These are phyloP conservation scores for Periophthalmus magnuspinnatus DNA, from an alignment of 2,797 vertebrate species.

Conservation along the genomic window DNA sequence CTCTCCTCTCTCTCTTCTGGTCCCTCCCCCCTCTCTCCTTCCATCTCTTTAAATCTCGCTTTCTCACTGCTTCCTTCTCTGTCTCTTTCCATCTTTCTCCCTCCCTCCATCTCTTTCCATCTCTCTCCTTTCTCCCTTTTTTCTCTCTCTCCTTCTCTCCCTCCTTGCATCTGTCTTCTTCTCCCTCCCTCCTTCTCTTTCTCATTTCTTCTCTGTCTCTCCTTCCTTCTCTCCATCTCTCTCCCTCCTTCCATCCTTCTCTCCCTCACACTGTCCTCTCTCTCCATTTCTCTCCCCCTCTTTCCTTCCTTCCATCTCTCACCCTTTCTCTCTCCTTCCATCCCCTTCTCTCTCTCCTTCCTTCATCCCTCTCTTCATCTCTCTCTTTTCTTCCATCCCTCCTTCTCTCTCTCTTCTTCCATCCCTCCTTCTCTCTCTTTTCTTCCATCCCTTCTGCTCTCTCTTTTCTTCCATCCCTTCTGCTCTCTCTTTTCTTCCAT, in stretches of 20 bases:
- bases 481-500: background rate
- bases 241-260: background rate
- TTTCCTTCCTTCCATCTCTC: too few relatives aligned
- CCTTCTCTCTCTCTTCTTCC: background rate
- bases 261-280: background rate
- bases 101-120: background rate
- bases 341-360: background rate
- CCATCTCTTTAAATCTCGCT: conserved; percentile 74
- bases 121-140: background rate
- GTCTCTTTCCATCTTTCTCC: conserved; percentile 57
- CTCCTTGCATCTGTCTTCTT: background rate
- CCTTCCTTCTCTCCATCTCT: background rate
- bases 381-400: too few relatives aligned
- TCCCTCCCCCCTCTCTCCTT: conserved; percentile 21
- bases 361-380: background rate
- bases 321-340: background rate
- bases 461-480: background rate
- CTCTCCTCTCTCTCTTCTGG: too few relatives aligned
- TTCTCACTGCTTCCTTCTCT: conserved; percentile 4
- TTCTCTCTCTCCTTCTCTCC: background rate
- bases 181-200: background rate
- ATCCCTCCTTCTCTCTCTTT: too few relatives aligned
- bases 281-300: background rate
- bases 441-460: too few relatives aligned
- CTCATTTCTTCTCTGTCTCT: background rate